A percentile compares a stretch with the other conserved stretches of the same genome.
phyloP scores from a whole-genome alignment of 2,113 vertebrate species.

The Ramphastos sulfuratus region DNA sequence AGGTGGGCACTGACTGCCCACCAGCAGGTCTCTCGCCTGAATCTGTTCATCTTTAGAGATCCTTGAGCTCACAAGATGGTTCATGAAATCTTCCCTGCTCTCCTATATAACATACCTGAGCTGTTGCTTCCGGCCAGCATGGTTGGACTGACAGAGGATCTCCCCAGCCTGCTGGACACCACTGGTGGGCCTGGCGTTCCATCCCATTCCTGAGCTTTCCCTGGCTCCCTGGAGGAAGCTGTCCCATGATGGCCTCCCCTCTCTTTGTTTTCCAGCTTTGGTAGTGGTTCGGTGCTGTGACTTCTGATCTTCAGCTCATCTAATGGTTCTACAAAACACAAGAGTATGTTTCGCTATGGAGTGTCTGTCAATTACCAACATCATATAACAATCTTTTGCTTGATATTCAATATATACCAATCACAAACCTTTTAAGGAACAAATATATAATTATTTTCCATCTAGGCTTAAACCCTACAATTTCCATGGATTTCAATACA shows the following conservation, averaged over 20 bases:
- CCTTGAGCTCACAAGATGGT: neutral
- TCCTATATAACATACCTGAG: constrained; percentile 75
- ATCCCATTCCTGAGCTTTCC: constrained; percentile 95
- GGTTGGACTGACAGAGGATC: constrained; percentile 92
- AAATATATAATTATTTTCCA: neutral
- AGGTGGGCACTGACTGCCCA: neutral
- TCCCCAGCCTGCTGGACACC: constrained; percentile 85
- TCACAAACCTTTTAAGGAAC: neutral
- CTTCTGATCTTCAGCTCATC: constrained; percentile 88
- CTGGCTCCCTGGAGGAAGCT: constrained; percentile 80
- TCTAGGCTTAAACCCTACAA: neutral
- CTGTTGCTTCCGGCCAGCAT: constrained; percentile 84
- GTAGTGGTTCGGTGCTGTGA: constrained; percentile 86
- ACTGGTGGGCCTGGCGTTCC: constrained; percentile 82
- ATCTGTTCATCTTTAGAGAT: neutral
- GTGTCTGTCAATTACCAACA: neutral
- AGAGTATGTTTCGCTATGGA: neutral
- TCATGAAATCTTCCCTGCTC: neutral
- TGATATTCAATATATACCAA: neutral
- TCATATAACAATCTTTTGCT: neutral
- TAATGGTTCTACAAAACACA: constrained; percentile 71
- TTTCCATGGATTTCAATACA: neutral
- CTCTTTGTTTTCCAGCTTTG: constrained; percentile 87
- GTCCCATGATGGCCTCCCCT: constrained; percentile 77
- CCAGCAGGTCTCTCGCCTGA: neutral